Evolutionary conservation across 2,113 vertebrate genomes (phyloP).

Genomic region (Aegithalos caudatus): DNA sequence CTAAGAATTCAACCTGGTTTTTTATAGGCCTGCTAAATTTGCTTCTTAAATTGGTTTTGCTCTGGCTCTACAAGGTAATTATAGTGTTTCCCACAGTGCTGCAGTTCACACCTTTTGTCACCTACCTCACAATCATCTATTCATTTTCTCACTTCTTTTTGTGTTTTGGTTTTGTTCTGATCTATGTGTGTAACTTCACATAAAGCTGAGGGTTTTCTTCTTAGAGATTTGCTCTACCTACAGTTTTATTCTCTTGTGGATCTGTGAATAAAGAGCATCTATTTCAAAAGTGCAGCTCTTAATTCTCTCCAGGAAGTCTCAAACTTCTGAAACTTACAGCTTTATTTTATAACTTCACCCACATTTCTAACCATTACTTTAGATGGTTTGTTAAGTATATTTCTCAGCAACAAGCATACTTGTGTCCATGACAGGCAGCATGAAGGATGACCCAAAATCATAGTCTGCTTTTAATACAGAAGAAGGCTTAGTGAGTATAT

Average conservation of each 20-base stretch:
- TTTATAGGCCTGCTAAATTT: background rate
- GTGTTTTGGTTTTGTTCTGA: slow-evolving; percentile 8
- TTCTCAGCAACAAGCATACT: background rate
- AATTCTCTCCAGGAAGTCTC: background rate
- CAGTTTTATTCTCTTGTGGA: background rate
- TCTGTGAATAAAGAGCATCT: background rate
- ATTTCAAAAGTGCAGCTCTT: background rate
- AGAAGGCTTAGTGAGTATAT: background rate
- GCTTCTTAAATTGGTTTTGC: background rate
- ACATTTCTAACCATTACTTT: background rate
- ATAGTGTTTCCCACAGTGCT: background rate
- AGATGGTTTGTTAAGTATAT: background rate
- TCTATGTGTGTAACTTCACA: background rate
- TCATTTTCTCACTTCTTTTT: slow-evolving; percentile 2
- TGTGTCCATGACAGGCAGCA: background rate
- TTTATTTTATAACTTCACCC: background rate
- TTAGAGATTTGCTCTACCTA: background rate
- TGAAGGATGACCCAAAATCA: background rate
- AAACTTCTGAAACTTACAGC: background rate
- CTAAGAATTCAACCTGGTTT: background rate
- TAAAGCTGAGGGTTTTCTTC: background rate
- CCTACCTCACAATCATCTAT: background rate
- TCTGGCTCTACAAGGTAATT: background rate
- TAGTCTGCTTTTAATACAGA: background rate
- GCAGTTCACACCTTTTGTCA: background rate